A percentile compares a stretch with the other conserved stretches of the same genome.
Conservation (phyloP, 2,888 invertebrate species). For the Zygogramma bicolorata region DNA sequence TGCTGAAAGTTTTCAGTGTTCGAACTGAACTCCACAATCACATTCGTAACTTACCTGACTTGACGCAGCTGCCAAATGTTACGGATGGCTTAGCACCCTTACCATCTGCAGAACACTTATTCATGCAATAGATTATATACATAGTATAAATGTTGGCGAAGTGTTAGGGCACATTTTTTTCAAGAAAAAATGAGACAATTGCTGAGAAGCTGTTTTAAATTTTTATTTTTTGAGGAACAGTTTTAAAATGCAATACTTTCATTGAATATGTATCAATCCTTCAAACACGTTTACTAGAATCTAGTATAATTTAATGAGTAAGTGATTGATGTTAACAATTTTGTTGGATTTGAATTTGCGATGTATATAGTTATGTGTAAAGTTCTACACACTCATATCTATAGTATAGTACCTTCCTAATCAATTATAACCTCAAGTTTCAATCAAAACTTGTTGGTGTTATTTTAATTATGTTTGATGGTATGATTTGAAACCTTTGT, state of each 20-base stretch:
- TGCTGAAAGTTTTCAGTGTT: conserved; percentile 87
- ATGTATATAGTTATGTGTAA: background rate
- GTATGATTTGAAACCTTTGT: no score
- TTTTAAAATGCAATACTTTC: background rate
- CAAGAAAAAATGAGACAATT: background rate
- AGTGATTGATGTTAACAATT: background rate
- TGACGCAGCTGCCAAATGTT: conserved; percentile 91
- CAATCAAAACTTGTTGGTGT: no score
- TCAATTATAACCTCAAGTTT: no score
- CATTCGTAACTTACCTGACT: conserved; percentile 92
- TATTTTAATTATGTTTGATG: no score
- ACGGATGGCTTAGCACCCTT: conserved; percentile 93
- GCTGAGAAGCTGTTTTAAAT: background rate
- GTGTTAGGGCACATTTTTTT: conserved; percentile 13
- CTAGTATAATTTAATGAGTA: background rate
- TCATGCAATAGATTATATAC: conserved; percentile 72
- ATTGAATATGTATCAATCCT: background rate
- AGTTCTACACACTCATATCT: background rate
- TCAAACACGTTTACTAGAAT: background rate
- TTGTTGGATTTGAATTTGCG: background rate
- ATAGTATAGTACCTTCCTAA: no score
- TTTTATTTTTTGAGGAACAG: conserved; percentile 6
- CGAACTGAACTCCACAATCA: conserved; percentile 92
- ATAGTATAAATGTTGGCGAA: no score
- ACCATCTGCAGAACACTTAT: conserved; percentile 95